Base-by-base conservation (phyloP, 2,113 vertebrate genomes). In the Megaceryle maxima region DNA sequence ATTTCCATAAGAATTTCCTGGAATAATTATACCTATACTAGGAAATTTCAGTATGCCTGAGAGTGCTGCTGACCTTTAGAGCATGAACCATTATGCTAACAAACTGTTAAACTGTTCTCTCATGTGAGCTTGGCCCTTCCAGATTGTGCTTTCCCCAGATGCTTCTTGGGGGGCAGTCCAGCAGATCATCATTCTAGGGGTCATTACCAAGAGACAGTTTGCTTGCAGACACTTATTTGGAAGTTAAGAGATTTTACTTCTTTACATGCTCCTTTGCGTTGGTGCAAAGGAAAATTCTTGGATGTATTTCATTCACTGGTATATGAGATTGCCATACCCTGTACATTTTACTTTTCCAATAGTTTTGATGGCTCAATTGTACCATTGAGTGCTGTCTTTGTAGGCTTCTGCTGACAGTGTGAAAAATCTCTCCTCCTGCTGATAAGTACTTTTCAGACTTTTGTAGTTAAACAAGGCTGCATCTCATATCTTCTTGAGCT, bases 61-160 rank as follows among this genome's bases (percentile, higher is more conserved):
- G 72, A 59, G 56, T 67, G 75, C 69, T 82, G 69, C 46, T 94
- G 87, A 91, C 73, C 77, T 96, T 97, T 75, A 77, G 46, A 94
- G 21, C 50, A 50, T 67, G 28, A 91, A 89, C n/a, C 16, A 80
- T 77, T 91, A n/a, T 70, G 64, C 46, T 67, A 87, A 87, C 46
- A 83, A 91, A 70, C 63, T 88, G 53, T 79, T 76, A 72, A 87
- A 94, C 72, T 87, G 46, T 94, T 84, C 13, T 50, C 51, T 78
- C n/a, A 6, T 41, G 25, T 62, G 18, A 78, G 66, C 56, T 67
- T 44, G 21, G 50, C 68, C 56, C 51, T 87, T 88, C 41, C 55
- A 74, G 57, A 8, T 13, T 18, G 5, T 16, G 64, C 73, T 70
- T 92, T 79, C 48, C 35, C 46, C 51, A 81, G n/a, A 74, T 51